These are phyloP conservation scores for Bedellia somnulentella DNA, from an alignment of 2,888 invertebrate genomes.

Conservation along the genomic window DNA sequence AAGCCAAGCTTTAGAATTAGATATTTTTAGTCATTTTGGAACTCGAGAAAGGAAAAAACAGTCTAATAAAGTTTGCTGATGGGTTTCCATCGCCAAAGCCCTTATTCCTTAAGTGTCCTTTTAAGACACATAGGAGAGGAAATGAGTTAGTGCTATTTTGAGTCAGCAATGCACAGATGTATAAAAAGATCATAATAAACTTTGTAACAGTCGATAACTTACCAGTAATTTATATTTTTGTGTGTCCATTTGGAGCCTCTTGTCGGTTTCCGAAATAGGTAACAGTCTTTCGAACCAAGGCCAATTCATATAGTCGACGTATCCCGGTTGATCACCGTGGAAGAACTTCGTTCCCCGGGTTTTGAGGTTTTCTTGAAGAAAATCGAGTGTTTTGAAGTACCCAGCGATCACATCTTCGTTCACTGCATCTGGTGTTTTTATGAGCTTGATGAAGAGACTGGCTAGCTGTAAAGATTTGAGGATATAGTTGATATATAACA, in stretches of 20 bases:
- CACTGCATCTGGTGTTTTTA: slow-evolving; percentile 22
- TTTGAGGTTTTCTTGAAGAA: slow-evolving; percentile 65
- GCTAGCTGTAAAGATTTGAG: slow-evolving; percentile 22
- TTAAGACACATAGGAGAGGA: no score
- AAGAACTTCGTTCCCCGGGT: slow-evolving; percentile 65
- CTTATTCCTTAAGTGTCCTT: no score
- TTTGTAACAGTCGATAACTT: no score
- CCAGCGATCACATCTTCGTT: slow-evolving; percentile 19
- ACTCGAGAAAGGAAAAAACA: no score
- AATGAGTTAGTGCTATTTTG: no score
- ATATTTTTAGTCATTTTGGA: no score
- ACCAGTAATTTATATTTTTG: slow-evolving; percentile 52
- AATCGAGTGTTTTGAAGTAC: slow-evolving; percentile 46
- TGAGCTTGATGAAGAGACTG: slow-evolving; percentile 18
- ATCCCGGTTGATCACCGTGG: slow-evolving; percentile 68
- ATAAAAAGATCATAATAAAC: no score
- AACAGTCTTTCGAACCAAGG: slow-evolving; percentile 78
- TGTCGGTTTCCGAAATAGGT: slow-evolving; percentile 37
- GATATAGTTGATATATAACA: no score
- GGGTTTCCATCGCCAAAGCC: no score
- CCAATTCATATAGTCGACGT: slow-evolving; percentile 84
- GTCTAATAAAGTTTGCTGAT: no score
- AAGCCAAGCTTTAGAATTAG: no score
- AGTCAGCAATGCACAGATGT: no score
- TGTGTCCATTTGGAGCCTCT: slow-evolving; percentile 48